Evolutionary conservation across 2,797 vertebrate genomes (phyloP).

Genomic region (Microctenopoma lineatum): DNA sequence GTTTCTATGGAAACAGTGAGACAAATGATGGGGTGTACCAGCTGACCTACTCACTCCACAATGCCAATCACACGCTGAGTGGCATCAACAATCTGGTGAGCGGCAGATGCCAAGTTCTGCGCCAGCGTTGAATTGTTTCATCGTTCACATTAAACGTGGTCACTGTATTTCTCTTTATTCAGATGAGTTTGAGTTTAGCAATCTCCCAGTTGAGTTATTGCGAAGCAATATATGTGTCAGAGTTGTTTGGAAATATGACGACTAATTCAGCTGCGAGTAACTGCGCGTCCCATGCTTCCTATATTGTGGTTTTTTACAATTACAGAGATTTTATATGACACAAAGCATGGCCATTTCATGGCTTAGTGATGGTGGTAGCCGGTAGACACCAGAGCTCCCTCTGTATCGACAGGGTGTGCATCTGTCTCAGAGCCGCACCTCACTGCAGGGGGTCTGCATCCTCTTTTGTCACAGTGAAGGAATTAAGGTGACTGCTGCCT

Average conservation of each 20-base stretch:
- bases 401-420: slow-evolving; percentile 39
- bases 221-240: slow-evolving; percentile 6
- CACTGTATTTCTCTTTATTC: background rate
- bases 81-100: slow-evolving; percentile 91
- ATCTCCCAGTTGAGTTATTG: slow-evolving; percentile 7
- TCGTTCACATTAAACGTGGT: slow-evolving; percentile 5
- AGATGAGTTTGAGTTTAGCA: background rate
- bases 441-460: slow-evolving; percentile 54
- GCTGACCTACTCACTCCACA: slow-evolving; percentile 93
- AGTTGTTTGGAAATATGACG: slow-evolving; percentile 2
- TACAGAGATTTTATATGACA: slow-evolving; percentile 16
- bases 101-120: slow-evolving; percentile 22
- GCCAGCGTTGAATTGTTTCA: background rate
- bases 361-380: slow-evolving; percentile 35
- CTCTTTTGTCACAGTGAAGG: slow-evolving; percentile 55
- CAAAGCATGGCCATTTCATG: slow-evolving; percentile 30
- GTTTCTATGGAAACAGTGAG: slow-evolving; percentile 99
- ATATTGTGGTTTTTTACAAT: slow-evolving; percentile 11
- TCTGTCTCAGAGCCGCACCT: slow-evolving; percentile 46
- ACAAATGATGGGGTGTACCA: slow-evolving; percentile 94
- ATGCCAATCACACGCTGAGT: slow-evolving; percentile 92
- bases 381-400: slow-evolving; percentile 26
- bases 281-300: background rate
- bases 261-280: slow-evolving; percentile 3
- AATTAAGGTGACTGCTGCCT: slow-evolving; percentile 56